phyloP scores from a whole-genome alignment of 2,113 vertebrate genomes.

The Harpagus bidentatus region DNA sequence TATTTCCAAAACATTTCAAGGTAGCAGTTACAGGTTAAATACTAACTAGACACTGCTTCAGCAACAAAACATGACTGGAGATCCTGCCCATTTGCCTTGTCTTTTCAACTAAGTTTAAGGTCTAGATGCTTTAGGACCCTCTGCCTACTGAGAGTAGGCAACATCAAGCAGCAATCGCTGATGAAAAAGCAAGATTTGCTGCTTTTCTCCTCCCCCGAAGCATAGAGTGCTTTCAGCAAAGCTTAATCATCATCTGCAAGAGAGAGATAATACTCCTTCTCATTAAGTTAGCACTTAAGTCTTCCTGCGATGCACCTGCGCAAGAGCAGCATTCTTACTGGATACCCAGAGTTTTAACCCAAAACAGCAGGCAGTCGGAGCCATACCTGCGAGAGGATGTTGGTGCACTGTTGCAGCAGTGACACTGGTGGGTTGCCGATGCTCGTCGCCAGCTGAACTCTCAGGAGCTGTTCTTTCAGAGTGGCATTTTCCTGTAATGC shows the following conservation, averaged over 20 bases:
- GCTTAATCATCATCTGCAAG: not conserved
- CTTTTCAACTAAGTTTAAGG: not conserved
- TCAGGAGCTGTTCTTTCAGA: constrained; percentile 93
- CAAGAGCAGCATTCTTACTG: too few species aligned
- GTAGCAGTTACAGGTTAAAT: not conserved
- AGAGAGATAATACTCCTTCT: not conserved
- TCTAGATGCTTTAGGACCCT: not conserved
- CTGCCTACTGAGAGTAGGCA: not conserved
- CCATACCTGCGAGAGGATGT: constrained; percentile 96
- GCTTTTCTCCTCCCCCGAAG: not conserved
- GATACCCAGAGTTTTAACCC: rapidly evolving
- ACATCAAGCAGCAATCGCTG: not conserved
- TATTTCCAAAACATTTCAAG: not conserved
- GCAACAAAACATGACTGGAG: rapidly evolving
- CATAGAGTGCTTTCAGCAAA: not conserved
- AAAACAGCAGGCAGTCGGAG: rapidly evolving
- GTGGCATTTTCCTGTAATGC: constrained; percentile 92
- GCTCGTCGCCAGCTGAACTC: constrained; percentile 95
- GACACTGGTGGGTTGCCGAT: constrained; percentile 95
- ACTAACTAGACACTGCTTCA: not conserved
- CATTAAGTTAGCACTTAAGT: rapidly evolving
- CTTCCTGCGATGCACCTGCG: rapidly evolving
- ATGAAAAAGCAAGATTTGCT: not conserved
- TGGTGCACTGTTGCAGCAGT: constrained; percentile 96
- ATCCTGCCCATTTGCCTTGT: not conserved